Base-by-base conservation (phyloP, 2,888 invertebrate genomes). In the Iphiclides podalirius region DNA sequence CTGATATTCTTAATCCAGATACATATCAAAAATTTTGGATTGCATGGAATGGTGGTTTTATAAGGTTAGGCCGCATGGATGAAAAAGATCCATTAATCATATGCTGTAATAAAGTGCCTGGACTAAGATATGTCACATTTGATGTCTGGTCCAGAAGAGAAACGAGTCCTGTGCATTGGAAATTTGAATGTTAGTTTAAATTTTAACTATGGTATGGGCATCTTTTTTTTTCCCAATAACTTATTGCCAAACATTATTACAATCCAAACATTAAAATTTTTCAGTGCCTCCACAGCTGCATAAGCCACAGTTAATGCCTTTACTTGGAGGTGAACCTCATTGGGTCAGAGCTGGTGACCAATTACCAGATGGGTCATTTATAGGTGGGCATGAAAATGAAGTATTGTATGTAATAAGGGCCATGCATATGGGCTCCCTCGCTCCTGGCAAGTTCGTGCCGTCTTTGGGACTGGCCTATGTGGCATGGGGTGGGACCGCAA, bases 381-480 rank as follows among this genome's bases (percentile, higher is more conserved):
- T 93, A 45, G 94, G 92, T 20, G 93, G 92, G 1, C 89, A 89
- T 64, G 92, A 93, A 65, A 87, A 90, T 37, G 93, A 92, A 65
- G 84, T 90, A 1, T 66, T 94, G 4, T 94, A 91, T 64, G 90
- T 95, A 1, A 92, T 93, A 11, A 90, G 96, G 63, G 93, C 94
- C 1, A 76, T 79, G 13, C 94, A 94, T 68, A 92, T 92, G 58
- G 93, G 93, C 4, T 94, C 92, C n/a, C 72, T 95, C 33, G 91
- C 95, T 54, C 95, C 96, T 41, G 96, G 96, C 15, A 95, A 95
- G 75, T 90, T 94, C 57, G 89, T 93, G 37, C 92, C 94, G 3
- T 91, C 93, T 9, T 92, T 94, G 65, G 92, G 92, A 7, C 85
- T 90, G 0, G 92, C 92, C 54, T 95, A 93, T 65, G 77, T 96